A percentile compares a stretch with the other conserved stretches of the same genome.
Conservation (phyloP, 2,113 vertebrate genomes). For the Solea solea region DNA sequence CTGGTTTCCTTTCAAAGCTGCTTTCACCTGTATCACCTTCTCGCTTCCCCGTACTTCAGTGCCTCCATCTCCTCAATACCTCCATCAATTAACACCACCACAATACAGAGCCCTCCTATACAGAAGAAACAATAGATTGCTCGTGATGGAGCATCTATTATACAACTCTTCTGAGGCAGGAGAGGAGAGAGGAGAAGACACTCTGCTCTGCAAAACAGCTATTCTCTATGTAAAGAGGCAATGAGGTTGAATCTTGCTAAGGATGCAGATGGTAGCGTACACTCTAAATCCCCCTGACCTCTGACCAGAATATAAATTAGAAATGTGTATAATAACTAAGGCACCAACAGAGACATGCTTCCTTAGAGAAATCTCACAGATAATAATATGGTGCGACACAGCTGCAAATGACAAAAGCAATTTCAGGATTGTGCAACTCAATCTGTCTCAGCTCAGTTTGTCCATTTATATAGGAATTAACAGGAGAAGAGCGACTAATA, state of each 20-base stretch:
- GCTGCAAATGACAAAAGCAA: slow-evolving; percentile 27
- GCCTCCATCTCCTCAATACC: slow-evolving; percentile 3
- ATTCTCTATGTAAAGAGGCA: slow-evolving; percentile 43
- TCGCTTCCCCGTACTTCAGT: neutral
- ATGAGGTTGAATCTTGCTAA: slow-evolving; percentile 22
- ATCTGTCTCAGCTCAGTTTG: slow-evolving; percentile 18
- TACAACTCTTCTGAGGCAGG: slow-evolving; percentile 43
- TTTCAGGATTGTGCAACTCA: slow-evolving; percentile 4
- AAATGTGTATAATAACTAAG: slow-evolving; percentile 18
- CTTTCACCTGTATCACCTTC: neutral
- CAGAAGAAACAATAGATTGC: slow-evolving; percentile 23
- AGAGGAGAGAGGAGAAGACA: neutral
- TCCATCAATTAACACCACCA: slow-evolving; percentile 7
- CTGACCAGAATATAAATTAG: slow-evolving; percentile 62
- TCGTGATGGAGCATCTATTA: slow-evolving; percentile 41
- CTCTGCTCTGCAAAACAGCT: slow-evolving; percentile 45
- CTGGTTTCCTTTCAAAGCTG: slow-evolving; percentile 3
- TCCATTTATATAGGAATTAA: slow-evolving; percentile 37
- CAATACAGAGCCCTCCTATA: neutral
- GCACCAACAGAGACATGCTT: slow-evolving; percentile 6
- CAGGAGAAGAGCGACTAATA: slow-evolving; percentile 36
- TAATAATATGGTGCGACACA: neutral
- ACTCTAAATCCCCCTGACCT: slow-evolving; percentile 55
- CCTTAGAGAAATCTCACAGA: neutral
- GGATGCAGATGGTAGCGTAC: slow-evolving; percentile 25